A percentile compares a stretch with the other conserved stretches of the same genome.
Conservation (phyloP, 2,113 vertebrate species). For the Stigmatopora argus region DNA sequence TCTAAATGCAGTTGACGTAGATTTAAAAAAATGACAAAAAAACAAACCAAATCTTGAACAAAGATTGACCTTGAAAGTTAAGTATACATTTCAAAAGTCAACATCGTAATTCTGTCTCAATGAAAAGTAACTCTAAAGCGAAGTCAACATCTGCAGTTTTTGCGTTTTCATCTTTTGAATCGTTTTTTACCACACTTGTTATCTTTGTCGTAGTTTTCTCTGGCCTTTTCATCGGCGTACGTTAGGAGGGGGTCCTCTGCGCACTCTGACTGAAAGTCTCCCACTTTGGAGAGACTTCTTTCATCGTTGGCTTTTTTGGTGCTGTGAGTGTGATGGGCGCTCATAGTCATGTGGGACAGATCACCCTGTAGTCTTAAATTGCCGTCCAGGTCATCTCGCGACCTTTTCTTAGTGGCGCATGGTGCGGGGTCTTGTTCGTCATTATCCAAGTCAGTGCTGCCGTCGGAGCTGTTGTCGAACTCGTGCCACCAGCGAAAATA, state of each 20-base stretch:
- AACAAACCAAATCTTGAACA: neutral
- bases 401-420: neutral
- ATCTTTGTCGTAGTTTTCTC: constrained; percentile 5
- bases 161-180: neutral
- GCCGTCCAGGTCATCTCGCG: neutral
- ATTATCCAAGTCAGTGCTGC: neutral
- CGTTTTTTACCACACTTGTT: constrained; percentile 6
- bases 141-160: neutral
- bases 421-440: neutral
- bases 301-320: neutral
- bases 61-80: no score
- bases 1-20: neutral
- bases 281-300: neutral
- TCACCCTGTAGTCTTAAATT: constrained; percentile 6
- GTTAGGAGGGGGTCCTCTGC: neutral
- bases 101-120: neutral
- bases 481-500: constrained; percentile 8
- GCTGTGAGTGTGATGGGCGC: neutral
- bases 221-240: neutral
- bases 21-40: no score
- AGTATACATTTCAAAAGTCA: no score
- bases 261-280: neutral
- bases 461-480: constrained; percentile 4
- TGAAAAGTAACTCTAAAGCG: neutral
- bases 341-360: neutral